phyloP scores from a whole-genome alignment of 2,113 vertebrate species.

The Labrus mixtus region DNA sequence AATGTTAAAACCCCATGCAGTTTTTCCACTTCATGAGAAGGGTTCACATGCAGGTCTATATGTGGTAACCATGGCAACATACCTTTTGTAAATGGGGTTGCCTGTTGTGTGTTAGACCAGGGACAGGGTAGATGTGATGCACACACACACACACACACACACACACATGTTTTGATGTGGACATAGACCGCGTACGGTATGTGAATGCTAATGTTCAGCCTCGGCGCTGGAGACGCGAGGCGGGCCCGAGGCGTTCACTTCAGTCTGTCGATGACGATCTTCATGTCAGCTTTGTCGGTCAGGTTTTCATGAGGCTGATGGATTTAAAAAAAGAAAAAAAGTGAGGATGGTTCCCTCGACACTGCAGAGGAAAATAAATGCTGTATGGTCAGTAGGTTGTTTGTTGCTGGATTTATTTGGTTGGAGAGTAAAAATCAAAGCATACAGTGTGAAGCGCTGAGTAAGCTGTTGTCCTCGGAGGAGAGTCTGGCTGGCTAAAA shows the following conservation, averaged over 20 bases:
- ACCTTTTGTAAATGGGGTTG: neutral
- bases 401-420: conserved; percentile 43
- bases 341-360: neutral
- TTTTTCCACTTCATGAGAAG: conserved; percentile 5
- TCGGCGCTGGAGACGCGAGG: conserved; percentile 16
- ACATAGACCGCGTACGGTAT: neutral
- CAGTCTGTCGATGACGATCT: conserved; percentile 27
- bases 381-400: conserved; percentile 32
- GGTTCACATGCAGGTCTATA: neutral
- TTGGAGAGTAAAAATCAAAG: conserved; percentile 7
- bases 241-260: neutral
- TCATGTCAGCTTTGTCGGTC: conserved; percentile 12
- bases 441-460: conserved; percentile 10
- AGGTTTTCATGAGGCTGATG: conserved; percentile 18
- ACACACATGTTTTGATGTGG: conserved; percentile 7
- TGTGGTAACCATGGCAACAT: conserved; percentile 54
- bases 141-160: neutral
- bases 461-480: conserved; percentile 3
- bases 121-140: conserved; percentile 33
- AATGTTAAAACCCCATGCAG: neutral
- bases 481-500: neutral
- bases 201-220: conserved; percentile 37
- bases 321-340: neutral
- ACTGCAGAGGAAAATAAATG: conserved; percentile 34
- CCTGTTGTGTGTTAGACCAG: neutral